Conservation (phyloP, 2,113 vertebrate genomes). For the Barnardius zonarius region DNA sequence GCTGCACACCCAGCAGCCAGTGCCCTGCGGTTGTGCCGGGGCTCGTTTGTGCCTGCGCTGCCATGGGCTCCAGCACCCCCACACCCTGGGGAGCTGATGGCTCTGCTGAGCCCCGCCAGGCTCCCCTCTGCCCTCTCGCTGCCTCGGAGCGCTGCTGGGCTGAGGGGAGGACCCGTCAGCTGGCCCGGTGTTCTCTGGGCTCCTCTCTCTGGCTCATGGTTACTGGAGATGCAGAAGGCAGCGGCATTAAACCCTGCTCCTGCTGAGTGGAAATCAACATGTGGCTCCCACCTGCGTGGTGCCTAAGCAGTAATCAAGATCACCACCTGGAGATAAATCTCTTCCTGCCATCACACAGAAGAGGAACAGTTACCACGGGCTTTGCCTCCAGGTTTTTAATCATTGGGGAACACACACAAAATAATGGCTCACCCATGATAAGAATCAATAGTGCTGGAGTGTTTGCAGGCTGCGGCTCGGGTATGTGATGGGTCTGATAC, state of each 20-base stretch:
- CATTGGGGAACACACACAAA: not conserved
- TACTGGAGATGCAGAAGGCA: not conserved
- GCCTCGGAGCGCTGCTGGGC: accelerated
- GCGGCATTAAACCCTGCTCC: not conserved
- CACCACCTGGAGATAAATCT: constrained; percentile 39
- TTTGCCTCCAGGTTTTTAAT: not conserved
- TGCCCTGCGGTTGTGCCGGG: not conserved
- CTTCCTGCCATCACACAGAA: not conserved
- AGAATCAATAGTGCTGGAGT: not conserved
- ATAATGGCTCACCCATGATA: not conserved
- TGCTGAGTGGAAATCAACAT: constrained; percentile 14
- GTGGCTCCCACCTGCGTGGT: not conserved
- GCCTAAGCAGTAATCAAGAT: constrained; percentile 6
- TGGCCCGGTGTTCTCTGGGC: not conserved
- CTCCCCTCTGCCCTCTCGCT: not conserved
- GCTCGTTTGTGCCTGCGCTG: not conserved
- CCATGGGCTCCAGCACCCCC: not conserved
- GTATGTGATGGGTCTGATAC: not conserved
- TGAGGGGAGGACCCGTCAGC: not conserved
- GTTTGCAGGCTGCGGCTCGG: not conserved
- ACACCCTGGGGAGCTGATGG: not conserved
- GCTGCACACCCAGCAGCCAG: not conserved
- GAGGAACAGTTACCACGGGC: not conserved
- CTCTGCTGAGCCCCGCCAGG: not conserved
- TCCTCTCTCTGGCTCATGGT: not conserved